Evolutionary conservation across 2,888 invertebrate species (phyloP).

Genomic region (Marronus borbonicus): DNA sequence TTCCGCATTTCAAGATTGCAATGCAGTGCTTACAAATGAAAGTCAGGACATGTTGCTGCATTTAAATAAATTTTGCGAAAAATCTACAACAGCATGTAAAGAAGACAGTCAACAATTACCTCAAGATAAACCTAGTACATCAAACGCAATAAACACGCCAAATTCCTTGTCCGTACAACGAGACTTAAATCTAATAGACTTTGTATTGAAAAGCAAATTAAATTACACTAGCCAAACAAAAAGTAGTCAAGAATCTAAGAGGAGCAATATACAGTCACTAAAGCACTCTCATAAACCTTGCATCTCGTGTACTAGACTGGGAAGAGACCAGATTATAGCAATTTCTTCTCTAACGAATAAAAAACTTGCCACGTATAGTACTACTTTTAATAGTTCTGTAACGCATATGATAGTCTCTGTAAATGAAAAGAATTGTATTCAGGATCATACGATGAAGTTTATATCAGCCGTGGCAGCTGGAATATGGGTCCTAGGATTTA

Average conservation of each 20-base stretch:
- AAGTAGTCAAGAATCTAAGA: background rate
- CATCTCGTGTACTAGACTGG: slow-evolving; percentile 64
- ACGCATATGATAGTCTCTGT: slow-evolving; percentile 67
- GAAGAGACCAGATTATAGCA: slow-evolving; percentile 61
- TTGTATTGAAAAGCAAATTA: slow-evolving; percentile 59
- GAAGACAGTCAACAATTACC: background rate
- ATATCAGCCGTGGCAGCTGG: slow-evolving; percentile 74
- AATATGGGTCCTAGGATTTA: slow-evolving; percentile 74
- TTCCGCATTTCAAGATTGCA: slow-evolving; percentile 58
- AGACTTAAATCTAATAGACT: slow-evolving; percentile 57
- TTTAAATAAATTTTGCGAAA: slow-evolving; percentile 1
- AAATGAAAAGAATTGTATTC: slow-evolving; percentile 62
- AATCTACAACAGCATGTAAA: background rate
- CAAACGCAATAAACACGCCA: background rate
- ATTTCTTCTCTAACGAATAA: slow-evolving; percentile 63
- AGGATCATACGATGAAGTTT: slow-evolving; percentile 72
- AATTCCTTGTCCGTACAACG: slow-evolving; percentile 15
- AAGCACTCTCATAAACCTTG: slow-evolving; percentile 57
- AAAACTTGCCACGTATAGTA: slow-evolving; percentile 62
- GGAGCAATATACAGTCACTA: background rate
- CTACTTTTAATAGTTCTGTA: slow-evolving; percentile 61
- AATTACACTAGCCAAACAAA: slow-evolving; percentile 59
- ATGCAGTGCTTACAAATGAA: background rate
- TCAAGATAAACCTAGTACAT: background rate
- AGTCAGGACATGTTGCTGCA: background rate